A percentile compares a stretch with the other conserved stretches of the same genome.
These are phyloP conservation scores for Clistopyga incitator DNA, from an alignment of 2,888 invertebrate species.

Conservation along the genomic window DNA sequence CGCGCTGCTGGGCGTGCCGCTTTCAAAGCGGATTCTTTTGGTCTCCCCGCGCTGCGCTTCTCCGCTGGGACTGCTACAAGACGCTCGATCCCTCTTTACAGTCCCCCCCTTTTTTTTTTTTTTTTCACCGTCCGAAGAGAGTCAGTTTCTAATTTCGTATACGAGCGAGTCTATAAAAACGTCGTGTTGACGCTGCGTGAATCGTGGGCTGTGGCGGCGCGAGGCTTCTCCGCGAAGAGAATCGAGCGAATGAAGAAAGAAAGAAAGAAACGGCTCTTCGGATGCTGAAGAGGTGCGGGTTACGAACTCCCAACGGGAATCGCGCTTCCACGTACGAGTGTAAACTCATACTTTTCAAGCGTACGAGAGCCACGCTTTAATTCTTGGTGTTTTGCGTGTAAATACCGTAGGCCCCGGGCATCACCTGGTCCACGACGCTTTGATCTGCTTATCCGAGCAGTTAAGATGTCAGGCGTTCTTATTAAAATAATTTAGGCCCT, in stretches of 20 bases:
- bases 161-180: slow-evolving; percentile 78
- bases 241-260: slow-evolving; percentile 34
- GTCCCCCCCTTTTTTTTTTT: no score
- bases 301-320: slow-evolving; percentile 57
- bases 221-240: slow-evolving; percentile 3
- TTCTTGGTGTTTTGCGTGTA: slow-evolving; percentile 76
- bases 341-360: slow-evolving; percentile 7
- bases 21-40: slow-evolving; percentile 66
- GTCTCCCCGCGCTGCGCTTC: slow-evolving; percentile 63
- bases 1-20: slow-evolving; percentile 59
- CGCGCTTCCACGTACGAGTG: slow-evolving; percentile 8
- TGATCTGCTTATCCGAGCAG: slow-evolving; percentile 79
- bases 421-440: slow-evolving; percentile 76
- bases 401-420: slow-evolving; percentile 75
- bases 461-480: slow-evolving; percentile 80
- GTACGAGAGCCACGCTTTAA: slow-evolving; percentile 31
- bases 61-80: slow-evolving; percentile 50
- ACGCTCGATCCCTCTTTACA: slow-evolving; percentile 59
- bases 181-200: slow-evolving; percentile 73
- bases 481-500: slow-evolving; percentile 79
- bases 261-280: slow-evolving; percentile 37
- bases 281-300: slow-evolving; percentile 35
- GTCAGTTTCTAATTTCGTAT: slow-evolving; percentile 78
- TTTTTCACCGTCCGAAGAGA: slow-evolving; percentile 45
- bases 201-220: slow-evolving; percentile 65